Base-by-base conservation (phyloP, 2,113 vertebrate species). In the Festucalex cinctus region DNA sequence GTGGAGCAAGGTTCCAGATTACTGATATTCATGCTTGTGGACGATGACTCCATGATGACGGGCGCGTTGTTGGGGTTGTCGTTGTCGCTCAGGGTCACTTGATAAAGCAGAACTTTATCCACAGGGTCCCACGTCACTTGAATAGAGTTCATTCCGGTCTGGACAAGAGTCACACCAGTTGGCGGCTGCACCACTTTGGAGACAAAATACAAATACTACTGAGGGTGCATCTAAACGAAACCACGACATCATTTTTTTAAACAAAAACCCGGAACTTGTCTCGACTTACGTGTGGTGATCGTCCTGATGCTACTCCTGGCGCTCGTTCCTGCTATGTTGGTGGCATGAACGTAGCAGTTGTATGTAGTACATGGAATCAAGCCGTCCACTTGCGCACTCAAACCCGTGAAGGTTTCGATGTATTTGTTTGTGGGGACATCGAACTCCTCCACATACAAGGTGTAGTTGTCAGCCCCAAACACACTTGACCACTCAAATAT, bases 111-210 rank as follows among this genome's bases (percentile, higher is more conserved):
- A 20, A 92, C 91, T 36, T 79, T 84, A 14, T 53, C 62, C 0
- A 92, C 80, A 7, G 65, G 0, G 5, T 43, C 41, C 93, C 93
- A 94, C 3, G 68, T 62, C 16, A 92, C 74, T 5, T 0, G 72
- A 37, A 76, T 87, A 8, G 78, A 65, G 68, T 20, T 90, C 35
- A 9, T 65, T n/a, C 70, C 84, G 22, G 83, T 77, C 10, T 56
- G 0, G 2, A 10, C 62, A 0, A 88, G 9, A 5, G 6, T 67
- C 46, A 92, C 78, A 8, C 58, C 58, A n/a, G 57, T 70, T 32
- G 93, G 93, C 8, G 93, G 91, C 69, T 83, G 85, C 56, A 91
- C 71, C 90, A 93, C 93, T 94, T 65, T 68, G 16, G 76, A 68
- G 49, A 74, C 9, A 78, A 78, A 70, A 79, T 28, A 72, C 9